Conservation (phyloP, 2,113 vertebrate genomes). For the Muntiacus muntjak region DNA sequence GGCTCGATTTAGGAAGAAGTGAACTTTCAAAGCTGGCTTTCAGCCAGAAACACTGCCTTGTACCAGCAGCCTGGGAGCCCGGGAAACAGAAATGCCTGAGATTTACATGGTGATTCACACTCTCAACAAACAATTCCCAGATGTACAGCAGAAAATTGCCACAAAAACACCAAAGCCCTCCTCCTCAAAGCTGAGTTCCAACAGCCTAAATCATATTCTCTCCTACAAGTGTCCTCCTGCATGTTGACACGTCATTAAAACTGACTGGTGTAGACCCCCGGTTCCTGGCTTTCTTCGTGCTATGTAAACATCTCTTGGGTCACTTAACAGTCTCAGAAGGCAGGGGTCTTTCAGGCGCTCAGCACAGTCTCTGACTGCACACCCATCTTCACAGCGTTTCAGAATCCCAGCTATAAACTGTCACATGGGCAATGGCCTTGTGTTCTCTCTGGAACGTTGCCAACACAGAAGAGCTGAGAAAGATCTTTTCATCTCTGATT, state of each 20-base stretch:
- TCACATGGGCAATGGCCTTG: not conserved
- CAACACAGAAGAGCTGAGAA: not conserved
- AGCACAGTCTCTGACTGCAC: not conserved
- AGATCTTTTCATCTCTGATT: not conserved
- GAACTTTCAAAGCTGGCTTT: not conserved
- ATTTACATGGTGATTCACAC: slow-evolving; percentile 25
- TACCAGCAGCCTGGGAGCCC: not conserved
- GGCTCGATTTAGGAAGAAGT: not conserved
- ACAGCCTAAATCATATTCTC: not conserved
- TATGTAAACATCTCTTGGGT: not conserved
- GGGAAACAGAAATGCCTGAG: not conserved
- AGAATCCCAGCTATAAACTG: not conserved
- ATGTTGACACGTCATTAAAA: not conserved
- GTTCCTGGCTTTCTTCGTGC: not conserved
- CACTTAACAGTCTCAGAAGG: not conserved
- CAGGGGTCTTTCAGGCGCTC: not conserved
- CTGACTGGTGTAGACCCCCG: not conserved
- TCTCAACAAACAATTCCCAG: slow-evolving; percentile 5
- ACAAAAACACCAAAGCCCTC: not conserved
- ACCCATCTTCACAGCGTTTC: not conserved
- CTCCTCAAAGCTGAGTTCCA: slow-evolving; percentile 7
- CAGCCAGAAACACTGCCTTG: not conserved
- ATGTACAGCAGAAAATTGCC: not conserved
- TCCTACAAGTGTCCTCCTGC: not conserved
- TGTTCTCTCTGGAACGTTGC: not conserved